Conservation (phyloP, 2,113 vertebrate species). For the Aldabrachelys gigantea region DNA sequence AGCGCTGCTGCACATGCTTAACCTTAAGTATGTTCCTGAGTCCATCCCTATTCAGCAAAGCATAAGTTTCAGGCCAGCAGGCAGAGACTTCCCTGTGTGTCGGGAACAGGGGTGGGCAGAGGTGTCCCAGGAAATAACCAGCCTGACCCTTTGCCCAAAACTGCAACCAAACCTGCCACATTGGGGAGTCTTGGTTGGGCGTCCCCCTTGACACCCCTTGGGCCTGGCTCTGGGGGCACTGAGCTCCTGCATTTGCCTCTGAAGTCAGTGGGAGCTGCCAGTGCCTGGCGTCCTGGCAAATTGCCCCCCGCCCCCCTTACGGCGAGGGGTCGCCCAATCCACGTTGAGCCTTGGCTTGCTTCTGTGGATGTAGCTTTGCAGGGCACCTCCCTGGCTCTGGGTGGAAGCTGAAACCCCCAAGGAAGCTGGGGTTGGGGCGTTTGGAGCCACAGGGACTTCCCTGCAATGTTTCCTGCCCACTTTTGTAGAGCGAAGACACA, state of each 20-base stretch:
- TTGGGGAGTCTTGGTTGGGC: background rate
- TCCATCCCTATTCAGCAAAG: background rate
- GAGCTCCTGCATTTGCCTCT: background rate
- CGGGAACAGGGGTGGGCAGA: background rate
- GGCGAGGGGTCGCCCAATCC: background rate
- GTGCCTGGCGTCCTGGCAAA: fast-evolving
- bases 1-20: background rate
- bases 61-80: background rate
- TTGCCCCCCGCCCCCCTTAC: no score
- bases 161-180: background rate
- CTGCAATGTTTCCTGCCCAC: background rate
- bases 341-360: background rate
- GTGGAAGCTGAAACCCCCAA: background rate
- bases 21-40: background rate
- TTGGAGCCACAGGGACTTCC: background rate
- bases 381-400: background rate
- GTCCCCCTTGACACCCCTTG: no score
- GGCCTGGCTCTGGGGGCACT: background rate
- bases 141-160: background rate
- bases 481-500: background rate
- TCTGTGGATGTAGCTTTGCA: background rate
- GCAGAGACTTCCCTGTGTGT: background rate
- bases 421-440: background rate
- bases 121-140: background rate
- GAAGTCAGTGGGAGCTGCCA: background rate